Base-by-base conservation (phyloP, 53 echinoderm and acorn worm species). In the Astropecten irregularis region DNA sequence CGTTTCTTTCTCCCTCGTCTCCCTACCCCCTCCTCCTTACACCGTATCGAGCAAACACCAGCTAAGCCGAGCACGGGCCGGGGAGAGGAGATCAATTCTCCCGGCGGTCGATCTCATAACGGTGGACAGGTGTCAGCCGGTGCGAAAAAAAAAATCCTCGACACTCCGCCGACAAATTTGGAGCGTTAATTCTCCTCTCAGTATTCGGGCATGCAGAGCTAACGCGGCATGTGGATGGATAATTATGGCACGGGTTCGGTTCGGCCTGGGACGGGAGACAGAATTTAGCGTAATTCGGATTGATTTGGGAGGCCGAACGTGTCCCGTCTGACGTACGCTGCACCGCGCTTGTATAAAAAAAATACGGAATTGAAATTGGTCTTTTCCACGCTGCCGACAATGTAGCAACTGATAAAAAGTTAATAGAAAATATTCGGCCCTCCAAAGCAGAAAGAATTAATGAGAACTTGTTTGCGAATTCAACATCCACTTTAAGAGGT, bases 41-140 rank as follows among this genome's bases (percentile, higher is more conserved):
- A 21, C 53, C 52, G 54, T 36, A 76, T 40, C 57, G 26, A 22
- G 40, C 76, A 76, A 76, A 76, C 56, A 58, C 39, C 56, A 25
- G 37, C 56, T 9, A 35, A 21, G 18, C 36, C 13, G 0, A 3
- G 25, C 58, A n/a, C 76, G 56, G 56, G 16, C 46, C 28, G 10
- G 40, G n/a, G n/a, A n/a, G n/a, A n/a, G n/a, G n/a, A 23, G 58
- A 73, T 76, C 58, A 57, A 76, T 76, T 39, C 15, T 54, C n/a
- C 18, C 16, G 37, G 22, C 56, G 76, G 76, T 76, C 76, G 76
- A 76, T 76, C 37, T 22, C 0, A n/a, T n/a, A n/a, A n/a, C 65
- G 16, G 40, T 32, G 34, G 54, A 39, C 76, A 76, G 76, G 76
- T 76, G 76, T 56, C 76, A 58, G 57, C 40, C 76, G 42, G 23